Base-by-base conservation (phyloP, 2,113 vertebrate genomes). In the Gobiocypris rarus region DNA sequence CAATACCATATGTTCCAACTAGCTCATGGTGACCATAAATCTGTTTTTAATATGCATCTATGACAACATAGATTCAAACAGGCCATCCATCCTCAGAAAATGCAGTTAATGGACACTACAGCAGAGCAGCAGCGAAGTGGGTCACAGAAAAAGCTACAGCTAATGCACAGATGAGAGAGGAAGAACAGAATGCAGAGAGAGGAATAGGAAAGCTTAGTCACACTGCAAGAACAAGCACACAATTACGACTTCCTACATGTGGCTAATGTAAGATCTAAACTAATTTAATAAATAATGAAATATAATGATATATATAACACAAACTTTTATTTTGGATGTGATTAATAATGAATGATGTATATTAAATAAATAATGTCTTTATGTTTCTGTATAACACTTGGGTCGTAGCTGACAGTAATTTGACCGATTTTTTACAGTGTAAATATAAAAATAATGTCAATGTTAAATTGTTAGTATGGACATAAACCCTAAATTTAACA, bases 91-190 rank as follows among this genome's bases (percentile, higher is more conserved):
- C 4, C 52, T 34, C 11, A 82, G 82, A 91, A 91, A 92, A 91
- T 92, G 92, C 24, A 83, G 83, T 91, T 92, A 93, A 92, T 92
- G 92, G 91, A 91, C 38, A 83, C 74, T 78, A 56, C 1, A 85
- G 69, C 69, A 73, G n/a, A 73, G 69, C 65, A 69, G 65, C 31
- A 85, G 22, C 82, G 43, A 85, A 70, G 65, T 41, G 65, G 34
- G 65, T 34, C 41, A 54, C 69, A 48, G 86, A 85, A 87, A 83
- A 70, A 87, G 52, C 52, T 54, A 54, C 50, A 52, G 50, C 5
- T 52, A 52, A 52, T 7, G 50, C 50, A 17, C 8, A 54, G 17
- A 54, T 19, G 26, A 63, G 28, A 84, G 65, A 81, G 54, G 50
- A 74, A 73, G 56, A 65, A 22, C 50, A 73, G 24, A 52, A 82